Conservation (phyloP, 2,888 invertebrate genomes). For the Melinaea menophilus region DNA sequence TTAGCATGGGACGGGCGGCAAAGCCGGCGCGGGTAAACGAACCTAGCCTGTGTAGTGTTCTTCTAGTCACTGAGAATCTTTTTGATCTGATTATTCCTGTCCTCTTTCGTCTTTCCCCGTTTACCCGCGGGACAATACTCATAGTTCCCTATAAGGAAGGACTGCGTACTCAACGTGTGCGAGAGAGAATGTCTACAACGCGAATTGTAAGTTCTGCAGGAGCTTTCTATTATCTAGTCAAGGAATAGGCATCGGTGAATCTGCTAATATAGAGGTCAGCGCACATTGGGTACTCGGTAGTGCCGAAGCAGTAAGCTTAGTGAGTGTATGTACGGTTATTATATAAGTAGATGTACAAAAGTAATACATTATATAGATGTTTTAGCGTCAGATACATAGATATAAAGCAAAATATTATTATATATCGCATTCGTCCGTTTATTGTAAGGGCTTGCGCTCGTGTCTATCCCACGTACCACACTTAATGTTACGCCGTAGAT, state of each 20-base stretch:
- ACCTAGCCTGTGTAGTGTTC: conserved; percentile 42
- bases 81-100: conserved; percentile 31
- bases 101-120: conserved; percentile 42
- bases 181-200: conserved; percentile 26
- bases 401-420: conserved; percentile 77
- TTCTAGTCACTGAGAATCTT: conserved; percentile 40
- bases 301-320: conserved; percentile 70
- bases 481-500: conserved; percentile 76
- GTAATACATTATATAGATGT: conserved; percentile 79
- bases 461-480: conserved; percentile 76
- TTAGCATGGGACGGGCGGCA: conserved; percentile 73
- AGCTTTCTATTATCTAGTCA: conserved; percentile 56
- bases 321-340: conserved; percentile 76
- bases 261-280: conserved; percentile 42
- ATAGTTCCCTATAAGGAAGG: conserved; percentile 54
- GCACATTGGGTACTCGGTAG: conserved; percentile 66
- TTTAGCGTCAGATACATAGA: conserved; percentile 78
- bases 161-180: conserved; percentile 68
- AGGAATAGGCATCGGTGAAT: conserved; percentile 22
- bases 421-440: conserved; percentile 79
- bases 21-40: conserved; percentile 73
- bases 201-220: conserved; percentile 20
- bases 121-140: conserved; percentile 72
- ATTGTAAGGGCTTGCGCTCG: conserved; percentile 77
- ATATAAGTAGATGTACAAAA: conserved; percentile 79